These are phyloP conservation scores for Aphelinus certus DNA, from an alignment of 1,140 invertebrate genomes.

Conservation along the genomic window DNA sequence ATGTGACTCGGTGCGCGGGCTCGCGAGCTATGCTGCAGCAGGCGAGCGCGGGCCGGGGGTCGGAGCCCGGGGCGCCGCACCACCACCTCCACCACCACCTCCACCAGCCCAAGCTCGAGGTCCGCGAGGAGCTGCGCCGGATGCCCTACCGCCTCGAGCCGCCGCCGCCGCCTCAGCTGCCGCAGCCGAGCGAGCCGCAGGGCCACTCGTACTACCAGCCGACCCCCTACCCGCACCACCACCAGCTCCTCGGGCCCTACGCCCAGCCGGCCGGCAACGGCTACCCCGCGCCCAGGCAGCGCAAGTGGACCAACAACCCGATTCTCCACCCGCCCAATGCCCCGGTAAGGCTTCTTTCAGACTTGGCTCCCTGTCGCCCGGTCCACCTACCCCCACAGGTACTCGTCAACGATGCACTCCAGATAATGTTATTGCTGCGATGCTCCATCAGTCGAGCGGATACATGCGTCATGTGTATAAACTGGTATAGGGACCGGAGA, in stretches of 20 bases:
- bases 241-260: conserved; percentile 7
- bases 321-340: conserved; percentile 49
- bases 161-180: too few relatives aligned
- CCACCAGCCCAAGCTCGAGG: conserved; percentile 22
- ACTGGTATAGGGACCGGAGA: too few relatives aligned
- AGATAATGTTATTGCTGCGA: too few relatives aligned
- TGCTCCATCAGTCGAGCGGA: too few relatives aligned
- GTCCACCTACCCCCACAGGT: too few relatives aligned
- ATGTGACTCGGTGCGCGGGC: conserved; percentile 34
- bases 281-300: conserved; percentile 44
- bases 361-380: too few relatives aligned
- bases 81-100: too few relatives aligned
- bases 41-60: conserved; percentile 47
- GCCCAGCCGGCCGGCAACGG: conserved; percentile 38
- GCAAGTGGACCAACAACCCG: conserved; percentile 54
- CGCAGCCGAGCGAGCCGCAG: too few relatives aligned
- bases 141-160: background rate
- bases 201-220: conserved; percentile 26
- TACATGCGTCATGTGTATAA: too few relatives aligned
- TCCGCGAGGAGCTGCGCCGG: conserved; percentile 34
- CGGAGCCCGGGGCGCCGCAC: conserved; percentile 27
- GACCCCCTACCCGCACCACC: background rate
- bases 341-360: conserved; percentile 49
- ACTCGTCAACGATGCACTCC: too few relatives aligned
- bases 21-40: conserved; percentile 51